These are phyloP conservation scores for Macquaria ambigua DNA, from an alignment of 2,113 vertebrate species.

Conservation along the genomic window DNA sequence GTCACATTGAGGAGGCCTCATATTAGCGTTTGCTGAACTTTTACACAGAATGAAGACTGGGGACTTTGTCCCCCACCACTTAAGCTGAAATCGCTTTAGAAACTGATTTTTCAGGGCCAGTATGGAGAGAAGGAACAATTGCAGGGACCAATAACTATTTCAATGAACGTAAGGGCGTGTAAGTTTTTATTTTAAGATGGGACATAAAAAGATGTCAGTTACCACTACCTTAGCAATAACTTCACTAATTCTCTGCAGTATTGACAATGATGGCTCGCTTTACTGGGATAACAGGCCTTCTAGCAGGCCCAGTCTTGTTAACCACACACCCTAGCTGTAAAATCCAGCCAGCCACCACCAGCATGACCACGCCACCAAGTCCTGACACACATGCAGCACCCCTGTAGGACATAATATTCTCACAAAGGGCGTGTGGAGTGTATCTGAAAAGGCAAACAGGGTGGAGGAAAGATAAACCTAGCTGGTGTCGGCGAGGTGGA, in stretches of 20 bases:
- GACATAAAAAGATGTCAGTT: background rate
- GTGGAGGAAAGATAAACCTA: slow-evolving; percentile 59
- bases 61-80: background rate
- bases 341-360: slow-evolving; percentile 33
- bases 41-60: background rate
- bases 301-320: slow-evolving; percentile 56
- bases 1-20: background rate
- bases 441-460: slow-evolving; percentile 61
- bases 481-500: slow-evolving; percentile 43
- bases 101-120: background rate
- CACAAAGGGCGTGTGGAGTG: slow-evolving; percentile 48
- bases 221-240: slow-evolving; percentile 4
- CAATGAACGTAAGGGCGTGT: background rate
- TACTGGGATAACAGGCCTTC: slow-evolving; percentile 51
- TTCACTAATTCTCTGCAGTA: slow-evolving; percentile 19
- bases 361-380: slow-evolving; percentile 7
- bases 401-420: slow-evolving; percentile 22
- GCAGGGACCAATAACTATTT: background rate
- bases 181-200: background rate
- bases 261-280: slow-evolving; percentile 8
- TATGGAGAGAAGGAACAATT: background rate
- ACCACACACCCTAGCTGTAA: slow-evolving; percentile 52
- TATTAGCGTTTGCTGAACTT: background rate
- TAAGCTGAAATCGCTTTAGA: background rate
- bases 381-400: slow-evolving; percentile 9